Conservation (phyloP, 2,113 vertebrate genomes). For the Sprattus sprattus region DNA sequence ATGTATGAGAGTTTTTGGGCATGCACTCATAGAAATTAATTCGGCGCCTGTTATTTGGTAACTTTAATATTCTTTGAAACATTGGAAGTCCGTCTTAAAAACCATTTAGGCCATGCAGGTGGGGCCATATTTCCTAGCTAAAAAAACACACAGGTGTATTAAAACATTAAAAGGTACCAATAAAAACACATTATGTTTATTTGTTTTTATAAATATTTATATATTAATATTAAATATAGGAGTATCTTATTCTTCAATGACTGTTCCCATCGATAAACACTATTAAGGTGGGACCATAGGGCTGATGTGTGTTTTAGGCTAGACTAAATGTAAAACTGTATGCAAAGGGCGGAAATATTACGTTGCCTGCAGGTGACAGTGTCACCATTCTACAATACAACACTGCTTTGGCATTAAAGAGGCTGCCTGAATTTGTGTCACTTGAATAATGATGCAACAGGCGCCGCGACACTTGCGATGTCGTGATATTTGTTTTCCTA, state of each 20-base stretch:
- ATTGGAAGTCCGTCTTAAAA: neutral
- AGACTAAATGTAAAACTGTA: neutral
- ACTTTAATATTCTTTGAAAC: neutral
- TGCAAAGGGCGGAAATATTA: neutral
- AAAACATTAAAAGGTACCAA: too few relatives aligned
- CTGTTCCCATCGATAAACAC: neutral
- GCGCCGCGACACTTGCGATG: neutral
- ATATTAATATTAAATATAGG: neutral
- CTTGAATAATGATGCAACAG: neutral
- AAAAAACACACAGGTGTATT: neutral
- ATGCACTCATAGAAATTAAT: neutral
- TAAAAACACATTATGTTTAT: neutral
- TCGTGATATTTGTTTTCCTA: neutral
- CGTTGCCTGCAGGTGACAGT: neutral
- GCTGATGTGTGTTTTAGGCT: neutral
- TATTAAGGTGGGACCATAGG: neutral
- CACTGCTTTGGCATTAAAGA: neutral
- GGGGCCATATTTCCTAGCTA: neutral
- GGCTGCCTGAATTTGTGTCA: neutral
- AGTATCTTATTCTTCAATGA: neutral
- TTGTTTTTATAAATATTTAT: too few relatives aligned
- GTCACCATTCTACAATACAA: neutral
- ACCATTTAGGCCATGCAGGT: neutral
- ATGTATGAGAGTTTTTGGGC: neutral
- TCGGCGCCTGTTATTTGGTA: neutral